These are phyloP conservation scores for Subanguina moxae DNA, from an alignment of 1,140 invertebrate genomes.

Conservation along the genomic window DNA sequence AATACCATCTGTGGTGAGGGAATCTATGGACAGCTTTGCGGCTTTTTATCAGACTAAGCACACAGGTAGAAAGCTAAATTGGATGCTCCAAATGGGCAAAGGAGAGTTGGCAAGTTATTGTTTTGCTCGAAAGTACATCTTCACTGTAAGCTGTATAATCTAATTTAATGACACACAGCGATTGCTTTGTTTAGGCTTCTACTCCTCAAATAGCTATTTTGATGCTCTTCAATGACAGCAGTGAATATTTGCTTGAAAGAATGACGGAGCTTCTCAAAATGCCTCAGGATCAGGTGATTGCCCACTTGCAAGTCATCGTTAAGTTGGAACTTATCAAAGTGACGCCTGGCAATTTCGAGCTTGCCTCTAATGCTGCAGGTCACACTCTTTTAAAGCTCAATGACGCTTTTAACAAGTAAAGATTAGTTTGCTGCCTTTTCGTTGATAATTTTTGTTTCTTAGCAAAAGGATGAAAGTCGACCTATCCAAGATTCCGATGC, in stretches of 20 bases:
- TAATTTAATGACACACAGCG: neutral
- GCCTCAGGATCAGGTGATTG: slow-evolving; percentile 63
- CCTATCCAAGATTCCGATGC: slow-evolving; percentile 80
- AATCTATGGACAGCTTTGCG: slow-evolving; percentile 14
- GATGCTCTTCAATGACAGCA: slow-evolving; percentile 86
- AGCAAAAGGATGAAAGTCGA: slow-evolving; percentile 96
- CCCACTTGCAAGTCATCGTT: slow-evolving; percentile 63
- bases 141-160: slow-evolving; percentile 61
- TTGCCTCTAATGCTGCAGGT: slow-evolving; percentile 59
- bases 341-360: neutral
- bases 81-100: neutral
- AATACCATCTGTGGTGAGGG: slow-evolving; percentile 7
- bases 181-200: slow-evolving; percentile 75
- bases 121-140: slow-evolving; percentile 63
- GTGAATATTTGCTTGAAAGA: slow-evolving; percentile 78
- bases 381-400: slow-evolving; percentile 74
- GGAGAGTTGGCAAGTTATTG: neutral
- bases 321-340: slow-evolving; percentile 81
- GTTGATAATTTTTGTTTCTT: slow-evolving; percentile 40
- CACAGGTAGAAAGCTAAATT: neutral
- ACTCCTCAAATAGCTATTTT: slow-evolving; percentile 98
- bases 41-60: neutral
- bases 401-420: slow-evolving; percentile 81
- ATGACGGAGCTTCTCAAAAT: slow-evolving; percentile 81
- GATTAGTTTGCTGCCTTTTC: too few species aligned